phyloP scores from a whole-genome alignment of 2,797 vertebrate species.

The Pseudochirops corinnae region DNA sequence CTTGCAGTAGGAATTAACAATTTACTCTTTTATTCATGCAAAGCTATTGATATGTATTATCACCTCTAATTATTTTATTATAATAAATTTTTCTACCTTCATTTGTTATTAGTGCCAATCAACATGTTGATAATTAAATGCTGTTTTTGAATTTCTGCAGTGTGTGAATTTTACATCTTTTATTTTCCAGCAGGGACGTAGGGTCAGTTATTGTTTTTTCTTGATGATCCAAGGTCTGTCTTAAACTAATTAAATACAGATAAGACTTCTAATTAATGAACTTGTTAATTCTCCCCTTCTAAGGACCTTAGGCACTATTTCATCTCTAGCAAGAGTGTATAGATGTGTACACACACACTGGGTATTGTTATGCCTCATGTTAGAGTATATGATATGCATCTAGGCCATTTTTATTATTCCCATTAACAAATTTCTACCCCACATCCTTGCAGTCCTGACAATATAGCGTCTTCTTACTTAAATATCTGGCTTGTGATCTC shows the following conservation, averaged over 20 bases:
- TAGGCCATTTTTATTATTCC: not conserved
- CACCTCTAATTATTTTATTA: not conserved
- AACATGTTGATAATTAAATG: not conserved
- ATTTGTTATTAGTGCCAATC: not conserved
- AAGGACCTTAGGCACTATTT: not conserved
- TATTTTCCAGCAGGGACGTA: not conserved
- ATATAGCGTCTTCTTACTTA: not conserved
- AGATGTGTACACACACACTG: not conserved
- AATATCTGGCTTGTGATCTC: not conserved
- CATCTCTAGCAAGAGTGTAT: not conserved
- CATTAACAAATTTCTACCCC: not conserved
- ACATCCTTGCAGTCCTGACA: not conserved
- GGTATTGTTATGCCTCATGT: not conserved
- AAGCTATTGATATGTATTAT: not conserved
- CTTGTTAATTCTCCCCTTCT: not conserved
- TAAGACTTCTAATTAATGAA: not conserved
- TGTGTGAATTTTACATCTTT: not conserved
- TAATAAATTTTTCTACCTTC: not conserved
- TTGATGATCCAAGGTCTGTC: not conserved
- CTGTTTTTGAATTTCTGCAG: not conserved
- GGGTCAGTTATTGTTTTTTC: not conserved
- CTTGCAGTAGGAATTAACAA: not conserved
- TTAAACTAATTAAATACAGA: not conserved
- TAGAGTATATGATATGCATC: not conserved
- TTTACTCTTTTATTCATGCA: not conserved